phyloP scores from a whole-genome alignment of 1,140 invertebrate genomes.

The Trachymyrmex cornetzi region DNA sequence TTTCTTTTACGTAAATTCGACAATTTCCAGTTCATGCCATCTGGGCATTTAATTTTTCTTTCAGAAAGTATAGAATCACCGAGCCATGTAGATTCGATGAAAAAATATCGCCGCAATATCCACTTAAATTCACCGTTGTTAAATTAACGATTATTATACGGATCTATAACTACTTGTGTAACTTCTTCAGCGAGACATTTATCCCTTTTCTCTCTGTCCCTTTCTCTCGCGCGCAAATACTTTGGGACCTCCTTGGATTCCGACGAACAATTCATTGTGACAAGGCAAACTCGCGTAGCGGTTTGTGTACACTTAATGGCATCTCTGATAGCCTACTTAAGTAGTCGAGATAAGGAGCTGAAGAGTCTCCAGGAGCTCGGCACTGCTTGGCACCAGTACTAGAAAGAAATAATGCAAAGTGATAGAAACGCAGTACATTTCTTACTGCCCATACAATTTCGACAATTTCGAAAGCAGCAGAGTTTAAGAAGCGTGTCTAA shows the following conservation, averaged over 20 bases:
- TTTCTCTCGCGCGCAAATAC: neutral
- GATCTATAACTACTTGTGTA: neutral
- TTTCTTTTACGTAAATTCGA: no score
- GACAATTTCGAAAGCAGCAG: neutral
- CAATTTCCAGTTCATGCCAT: no score
- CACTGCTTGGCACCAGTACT: neutral
- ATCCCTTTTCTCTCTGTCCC: neutral
- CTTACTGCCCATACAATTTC: slow-evolving; percentile 29
- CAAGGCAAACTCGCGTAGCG: slow-evolving; percentile 33
- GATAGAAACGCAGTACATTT: slow-evolving; percentile 1
- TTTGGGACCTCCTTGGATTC: neutral
- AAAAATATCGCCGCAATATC: neutral
- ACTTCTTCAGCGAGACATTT: neutral
- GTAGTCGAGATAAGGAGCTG: slow-evolving; percentile 69
- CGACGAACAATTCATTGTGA: slow-evolving; percentile 32
- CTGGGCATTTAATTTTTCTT: no score
- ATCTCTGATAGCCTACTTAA: slow-evolving; percentile 77
- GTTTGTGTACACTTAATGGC: slow-evolving; percentile 68
- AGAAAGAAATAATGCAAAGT: slow-evolving; percentile 17
- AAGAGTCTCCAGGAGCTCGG: slow-evolving; percentile 46
- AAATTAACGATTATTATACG: neutral
- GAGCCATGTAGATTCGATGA: neutral
- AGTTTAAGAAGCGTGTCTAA: neutral
- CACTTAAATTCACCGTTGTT: neutral
- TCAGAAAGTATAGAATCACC: no score